Percentiles rank a stretch among this genome's conserved stretches.
Evolutionary conservation across 2,113 vertebrate genomes (phyloP).

Genomic region (Anseranas semipalmata): DNA sequence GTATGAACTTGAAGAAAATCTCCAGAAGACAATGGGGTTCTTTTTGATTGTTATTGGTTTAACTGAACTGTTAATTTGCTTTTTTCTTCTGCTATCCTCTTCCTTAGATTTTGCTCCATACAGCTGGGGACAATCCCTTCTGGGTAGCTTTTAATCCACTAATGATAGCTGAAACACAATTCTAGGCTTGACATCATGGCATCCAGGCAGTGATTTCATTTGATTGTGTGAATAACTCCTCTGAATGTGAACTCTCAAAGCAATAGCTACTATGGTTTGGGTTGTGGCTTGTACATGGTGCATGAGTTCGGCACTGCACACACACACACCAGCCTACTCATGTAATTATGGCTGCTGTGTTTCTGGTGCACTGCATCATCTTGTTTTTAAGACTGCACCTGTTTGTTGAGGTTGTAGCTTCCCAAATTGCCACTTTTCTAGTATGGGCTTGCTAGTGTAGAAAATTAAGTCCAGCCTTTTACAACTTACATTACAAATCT

Average conservation of each 20-base stretch:
- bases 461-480: neutral
- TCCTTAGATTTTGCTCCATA: neutral
- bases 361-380: neutral
- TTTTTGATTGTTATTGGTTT: neutral
- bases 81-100: neutral
- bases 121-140: neutral
- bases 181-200: neutral
- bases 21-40: neutral
- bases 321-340: neutral
- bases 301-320: neutral
- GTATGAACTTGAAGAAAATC: neutral
- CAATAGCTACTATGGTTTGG: neutral
- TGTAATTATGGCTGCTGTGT: neutral
- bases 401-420: neutral
- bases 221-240: neutral
- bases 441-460: neutral
- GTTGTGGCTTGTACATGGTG: neutral
- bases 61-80: neutral
- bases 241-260: neutral
- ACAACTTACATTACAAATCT: neutral
- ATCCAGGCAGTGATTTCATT: neutral
- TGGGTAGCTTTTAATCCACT: neutral
- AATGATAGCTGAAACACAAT: neutral
- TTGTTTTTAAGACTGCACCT: neutral
- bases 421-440: neutral